Evolutionary conservation across 2,797 vertebrate species (phyloP), one percentile per base, ranked within the genome.

Genomic region (Sebastes vulpes): DNA sequence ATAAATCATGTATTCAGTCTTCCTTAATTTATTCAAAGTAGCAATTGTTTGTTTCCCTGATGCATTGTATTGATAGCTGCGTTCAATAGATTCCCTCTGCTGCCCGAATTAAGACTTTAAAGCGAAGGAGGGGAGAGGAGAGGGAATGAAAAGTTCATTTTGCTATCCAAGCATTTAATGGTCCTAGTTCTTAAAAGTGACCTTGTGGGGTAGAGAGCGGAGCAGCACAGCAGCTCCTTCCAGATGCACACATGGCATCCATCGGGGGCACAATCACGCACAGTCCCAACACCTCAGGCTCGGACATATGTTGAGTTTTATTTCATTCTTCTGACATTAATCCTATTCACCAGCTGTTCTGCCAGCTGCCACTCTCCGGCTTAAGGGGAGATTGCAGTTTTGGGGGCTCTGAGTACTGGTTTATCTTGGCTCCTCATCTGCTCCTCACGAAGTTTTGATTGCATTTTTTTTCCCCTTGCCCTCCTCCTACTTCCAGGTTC

Each of bases 311-410:
- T 98, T 99, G 97, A 98, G 97, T 98, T 99, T 99, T 99, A 99
- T 99, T 98, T 99, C 98, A 99, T 99, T 99, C 97, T 99, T 99
- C 97, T 99, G 98, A 99, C 98, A 99, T 98, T 98, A 98, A 99
- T 99, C 98, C 98, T 97, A 97, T 97, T 98, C 98, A 98, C 98
- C 98, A 99, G 98, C 98, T 99, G 98, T 99, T 98, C 97, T 97
- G 98, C 98, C 98, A 99, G 98, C 98, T 99, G 98, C 98, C 97
- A 97, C 97, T 98, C 97, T 98, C 96, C 96, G 96, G 98, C 96
- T 98, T 97, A 96, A 96, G 97, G 97, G 96, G 94, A 96, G 98
- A 99, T 98, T 97, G 97, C 97, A 97, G 97, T 98, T 98, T 98
- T 97, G 97, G 96, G 97, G 97, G 97, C 97, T 97, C 97, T 92